Evolutionary conservation across 1,140 invertebrate species (phyloP), one percentile per base, ranked within the genome.

Genomic region (Drosophila virilis): DNA sequence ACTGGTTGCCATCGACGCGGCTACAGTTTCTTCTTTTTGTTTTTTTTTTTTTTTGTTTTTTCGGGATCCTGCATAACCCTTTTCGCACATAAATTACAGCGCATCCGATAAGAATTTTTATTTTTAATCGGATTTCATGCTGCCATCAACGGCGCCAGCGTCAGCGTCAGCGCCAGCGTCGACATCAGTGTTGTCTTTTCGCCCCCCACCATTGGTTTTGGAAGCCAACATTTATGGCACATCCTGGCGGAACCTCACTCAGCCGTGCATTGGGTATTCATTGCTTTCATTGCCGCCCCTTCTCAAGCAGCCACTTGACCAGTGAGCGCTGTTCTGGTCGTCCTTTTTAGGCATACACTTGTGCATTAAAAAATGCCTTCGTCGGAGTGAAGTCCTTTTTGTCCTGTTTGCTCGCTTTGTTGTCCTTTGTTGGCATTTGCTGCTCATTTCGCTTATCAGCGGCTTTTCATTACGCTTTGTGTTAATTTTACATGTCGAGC

Each of bases 101-200:
- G 74, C 86, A 91, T 91, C 90, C 88, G 90, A 91, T 91, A 91
- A 91, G 90, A 83, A 80, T 90, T 91, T 86, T 91, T 91, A 91
- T 91, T 91, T 91, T 91, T 91, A 91, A 91, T 91, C 90, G 90
- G 90, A 91, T 91, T 91, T 91, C 84, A 89, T 89, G 84, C 65
- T 89, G 73, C 84, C 84, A 83, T 89, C 84, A 86, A 64, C 73
- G 83, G 74, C 70, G 77, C 72, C 82, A 75, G 62, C 22, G 22
- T 22, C 22, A 22, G 22, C 76, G 48, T 22, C 22, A 22, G 22
- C 76, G 48, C 61, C 70, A 73, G 42, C 69, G 65, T 48, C 50
- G 67, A 48, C 55, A 35, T 54, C 69, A 48, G 66, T 60, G 77
- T 77, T 82, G 79, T 83, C 73, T 79, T 52, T 62, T 61, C 15